These are phyloP conservation scores for Cryptophagus acutangulus DNA, from an alignment of 2,888 invertebrate species.

Conservation along the genomic window DNA sequence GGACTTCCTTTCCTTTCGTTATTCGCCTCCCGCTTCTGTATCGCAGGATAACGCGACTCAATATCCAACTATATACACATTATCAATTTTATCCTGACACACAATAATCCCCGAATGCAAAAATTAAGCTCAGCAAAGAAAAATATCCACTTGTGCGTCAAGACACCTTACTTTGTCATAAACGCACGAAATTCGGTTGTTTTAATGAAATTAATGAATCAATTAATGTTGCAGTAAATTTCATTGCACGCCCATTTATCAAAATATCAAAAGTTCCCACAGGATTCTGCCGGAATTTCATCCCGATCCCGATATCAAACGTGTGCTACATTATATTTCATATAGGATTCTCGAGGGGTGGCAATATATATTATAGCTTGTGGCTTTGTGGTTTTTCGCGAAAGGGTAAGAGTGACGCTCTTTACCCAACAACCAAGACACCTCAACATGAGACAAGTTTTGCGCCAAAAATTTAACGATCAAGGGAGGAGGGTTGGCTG, in stretches of 20 bases:
- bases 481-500: background rate
- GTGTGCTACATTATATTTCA: too few relatives aligned
- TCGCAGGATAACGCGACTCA: conserved; percentile 17
- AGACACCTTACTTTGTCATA: conserved; percentile 1
- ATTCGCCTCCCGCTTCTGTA: conserved; percentile 23
- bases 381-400: conserved; percentile 16
- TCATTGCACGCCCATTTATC: conserved; percentile 30
- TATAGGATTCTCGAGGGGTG: conserved; percentile 23
- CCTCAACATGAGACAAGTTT: background rate
- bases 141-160: too few relatives aligned
- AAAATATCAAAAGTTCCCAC: conserved; percentile 29
- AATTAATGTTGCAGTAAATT: conserved; percentile 24
- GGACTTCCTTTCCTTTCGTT: too few relatives aligned
- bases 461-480: background rate
- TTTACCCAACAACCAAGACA: background rate
- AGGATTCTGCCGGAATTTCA: conserved; percentile 26
- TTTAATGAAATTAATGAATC: conserved; percentile 3
- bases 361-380: conserved; percentile 30
- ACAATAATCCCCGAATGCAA: too few relatives aligned
- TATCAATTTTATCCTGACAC: too few relatives aligned
- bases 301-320: conserved; percentile 12
- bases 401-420: background rate
- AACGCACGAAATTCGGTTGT: background rate
- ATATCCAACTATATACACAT: too few relatives aligned
- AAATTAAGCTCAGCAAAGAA: too few relatives aligned